phyloP scores from a whole-genome alignment of 2,113 vertebrate species.

The Actenoides hombroni region DNA sequence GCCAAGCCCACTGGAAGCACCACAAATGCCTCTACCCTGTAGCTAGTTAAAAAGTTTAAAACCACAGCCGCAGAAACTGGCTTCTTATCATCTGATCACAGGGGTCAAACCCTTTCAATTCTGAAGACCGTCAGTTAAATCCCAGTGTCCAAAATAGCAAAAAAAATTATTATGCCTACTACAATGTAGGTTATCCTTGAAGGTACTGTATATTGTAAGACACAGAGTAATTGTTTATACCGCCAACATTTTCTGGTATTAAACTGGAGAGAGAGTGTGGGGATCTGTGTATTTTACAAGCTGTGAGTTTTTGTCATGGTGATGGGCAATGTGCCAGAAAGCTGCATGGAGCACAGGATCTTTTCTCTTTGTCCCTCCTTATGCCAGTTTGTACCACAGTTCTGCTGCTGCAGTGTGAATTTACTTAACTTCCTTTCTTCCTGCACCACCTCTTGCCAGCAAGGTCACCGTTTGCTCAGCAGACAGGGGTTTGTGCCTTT shows the following conservation, averaged over 20 bases:
- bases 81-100: neutral
- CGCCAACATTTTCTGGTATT: neutral
- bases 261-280: neutral
- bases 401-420: neutral
- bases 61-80: neutral
- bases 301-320: neutral
- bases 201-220: neutral
- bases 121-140: neutral
- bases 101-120: neutral
- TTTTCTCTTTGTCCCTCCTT: neutral
- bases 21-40: neutral
- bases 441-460: neutral
- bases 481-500: neutral
- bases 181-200: neutral
- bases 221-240: neutral
- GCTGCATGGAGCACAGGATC: neutral
- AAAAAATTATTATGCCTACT: neutral
- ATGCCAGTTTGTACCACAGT: neutral
- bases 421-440: neutral
- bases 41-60: neutral
- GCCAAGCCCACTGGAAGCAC: neutral
- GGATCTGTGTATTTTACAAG: neutral
- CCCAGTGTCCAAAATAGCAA: neutral
- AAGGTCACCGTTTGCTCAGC: neutral
- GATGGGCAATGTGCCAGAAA: neutral